These are phyloP conservation scores for Manis javanica DNA, from an alignment of 2,797 vertebrate species.

Conservation along the genomic window DNA sequence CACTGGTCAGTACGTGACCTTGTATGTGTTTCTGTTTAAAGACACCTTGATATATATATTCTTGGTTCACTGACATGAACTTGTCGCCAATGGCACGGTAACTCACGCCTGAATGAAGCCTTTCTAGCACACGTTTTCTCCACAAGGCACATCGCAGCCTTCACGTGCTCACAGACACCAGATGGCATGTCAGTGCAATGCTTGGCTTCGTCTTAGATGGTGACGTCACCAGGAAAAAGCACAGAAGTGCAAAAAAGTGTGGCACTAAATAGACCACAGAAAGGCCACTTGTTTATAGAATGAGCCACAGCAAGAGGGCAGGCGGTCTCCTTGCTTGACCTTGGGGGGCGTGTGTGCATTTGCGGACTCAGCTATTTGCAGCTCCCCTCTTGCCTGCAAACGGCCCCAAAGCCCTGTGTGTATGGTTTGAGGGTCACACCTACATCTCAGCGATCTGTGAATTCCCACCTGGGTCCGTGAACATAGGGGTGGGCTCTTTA, in stretches of 20 bases:
- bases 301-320: not conserved
- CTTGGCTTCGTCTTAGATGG: too few species aligned
- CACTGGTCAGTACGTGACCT: fast-evolving
- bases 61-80: not conserved
- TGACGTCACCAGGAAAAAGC: not conserved
- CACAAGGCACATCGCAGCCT: not conserved
- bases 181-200: not conserved
- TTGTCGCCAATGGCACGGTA: fast-evolving
- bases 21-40: not conserved
- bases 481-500: fast-evolving
- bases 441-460: too few species aligned
- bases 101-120: not conserved
- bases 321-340: fast-evolving
- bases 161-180: not conserved
- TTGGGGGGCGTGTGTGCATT: fast-evolving
- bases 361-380: not conserved
- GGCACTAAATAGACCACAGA: not conserved
- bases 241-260: not conserved
- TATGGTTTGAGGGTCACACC: not conserved
- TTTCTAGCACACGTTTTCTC: not conserved
- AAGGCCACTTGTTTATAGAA: fast-evolving
- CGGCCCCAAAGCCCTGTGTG: too few species aligned
- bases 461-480: fast-evolving
- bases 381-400: not conserved
- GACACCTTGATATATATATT: not conserved